Conservation (phyloP, 1,140 invertebrate species). For the Leptopilina clavipes region DNA sequence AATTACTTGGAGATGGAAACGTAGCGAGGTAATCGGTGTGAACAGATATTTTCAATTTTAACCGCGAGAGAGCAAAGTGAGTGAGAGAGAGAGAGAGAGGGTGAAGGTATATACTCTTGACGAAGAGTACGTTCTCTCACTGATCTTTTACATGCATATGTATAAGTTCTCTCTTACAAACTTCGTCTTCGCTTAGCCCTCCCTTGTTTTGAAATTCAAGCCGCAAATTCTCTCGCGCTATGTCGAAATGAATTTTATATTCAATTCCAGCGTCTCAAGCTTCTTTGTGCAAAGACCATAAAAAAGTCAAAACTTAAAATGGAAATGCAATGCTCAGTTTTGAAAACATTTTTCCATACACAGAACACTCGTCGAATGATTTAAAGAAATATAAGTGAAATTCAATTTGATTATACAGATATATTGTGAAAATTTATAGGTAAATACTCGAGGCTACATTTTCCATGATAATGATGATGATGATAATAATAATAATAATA, state of each 20-base stretch:
- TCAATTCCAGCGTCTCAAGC: constrained; percentile 26
- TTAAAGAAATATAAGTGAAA: background rate
- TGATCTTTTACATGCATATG: constrained; percentile 35
- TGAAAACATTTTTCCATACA: constrained; percentile 2
- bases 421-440: no score
- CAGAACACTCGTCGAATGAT: background rate
- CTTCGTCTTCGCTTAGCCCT: constrained; percentile 20
- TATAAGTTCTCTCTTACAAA: constrained; percentile 33
- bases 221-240: constrained; percentile 28
- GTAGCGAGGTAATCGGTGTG: constrained; percentile 42
- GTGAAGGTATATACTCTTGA: background rate
- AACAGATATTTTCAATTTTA: constrained; percentile 52
- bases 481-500: no score
- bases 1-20: constrained; percentile 42
- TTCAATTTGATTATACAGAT: background rate
- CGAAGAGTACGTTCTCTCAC: constrained; percentile 23
- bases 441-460: no score
- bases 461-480: no score
- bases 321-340: constrained; percentile 15
- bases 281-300: constrained; percentile 11
- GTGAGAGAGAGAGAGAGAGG: no score
- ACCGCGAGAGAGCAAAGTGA: constrained; percentile 36
- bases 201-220: constrained; percentile 34
- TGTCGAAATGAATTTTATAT: constrained; percentile 32
- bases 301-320: constrained; percentile 11